Base-by-base conservation (phyloP, 2,113 vertebrate species). In the Marcusenius ussheri region DNA sequence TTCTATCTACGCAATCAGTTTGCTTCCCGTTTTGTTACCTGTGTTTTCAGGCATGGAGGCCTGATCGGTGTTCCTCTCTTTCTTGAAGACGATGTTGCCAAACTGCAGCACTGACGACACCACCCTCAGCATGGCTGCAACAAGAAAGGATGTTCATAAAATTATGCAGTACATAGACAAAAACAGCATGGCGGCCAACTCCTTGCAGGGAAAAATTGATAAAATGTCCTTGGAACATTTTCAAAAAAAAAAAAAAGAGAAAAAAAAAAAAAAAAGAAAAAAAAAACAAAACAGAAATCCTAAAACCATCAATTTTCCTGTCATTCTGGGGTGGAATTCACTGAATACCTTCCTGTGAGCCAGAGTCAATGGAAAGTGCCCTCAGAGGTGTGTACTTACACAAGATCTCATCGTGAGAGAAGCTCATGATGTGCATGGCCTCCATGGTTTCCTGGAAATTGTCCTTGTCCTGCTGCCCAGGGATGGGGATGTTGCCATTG, bases 1-100 rank as follows among this genome's bases (percentile, higher is more conserved):
- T 35, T 39, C 27, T 39, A 39, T 17, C 70, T 17, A 77, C 1
- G 0, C 15, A 19, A 74, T 8, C 83, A 6, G 21, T 35, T 11
- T 21, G 39, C 19, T 46, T 45, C 31, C 8, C 1, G 5, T 66
- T 39, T 45, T 1, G 15, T 31, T 42, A 99, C 98, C 97, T 83
- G 98, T 99, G 89, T 99, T 99, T 94, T 99, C 98, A 0, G 98
- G 98, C 98, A 99, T 99, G 15, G 98, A 99, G 24, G 98, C 98
- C 93, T 99, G 98, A 70, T 99, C 98, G 0, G 97, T 97, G 94
- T 99, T 99, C 92, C 98, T 97, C 93, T 99, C 98, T 93, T 99
- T 99, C 94, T 99, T 99, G 87, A 99, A 99, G 92, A 97, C 93
- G 89, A 99, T 97, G 93, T 99, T 99, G 27, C 98, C 98, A 94